Evolutionary conservation across 2,888 invertebrate genomes (phyloP).

Genomic region (Pachycephus smyrnensis): DNA sequence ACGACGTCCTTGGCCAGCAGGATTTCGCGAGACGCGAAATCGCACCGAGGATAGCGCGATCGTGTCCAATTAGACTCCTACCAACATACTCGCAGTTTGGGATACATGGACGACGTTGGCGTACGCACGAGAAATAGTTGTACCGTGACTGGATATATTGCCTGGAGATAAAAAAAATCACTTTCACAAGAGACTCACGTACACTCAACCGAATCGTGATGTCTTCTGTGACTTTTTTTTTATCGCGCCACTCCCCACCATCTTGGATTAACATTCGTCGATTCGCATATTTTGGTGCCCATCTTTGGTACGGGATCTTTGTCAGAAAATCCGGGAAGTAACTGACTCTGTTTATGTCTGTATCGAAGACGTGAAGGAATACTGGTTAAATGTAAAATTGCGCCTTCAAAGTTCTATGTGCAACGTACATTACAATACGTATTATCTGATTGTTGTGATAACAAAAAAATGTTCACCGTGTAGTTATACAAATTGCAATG

Average conservation of each 20-base stretch:
- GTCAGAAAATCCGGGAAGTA: neutral
- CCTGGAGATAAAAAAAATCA: slow-evolving; percentile 23
- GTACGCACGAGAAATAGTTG: slow-evolving; percentile 16
- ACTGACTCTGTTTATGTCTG: neutral
- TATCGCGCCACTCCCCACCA: neutral
- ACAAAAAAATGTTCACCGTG: neutral
- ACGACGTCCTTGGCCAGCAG: neutral
- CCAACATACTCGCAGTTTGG: neutral
- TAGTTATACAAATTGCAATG: neutral
- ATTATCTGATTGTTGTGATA: neutral
- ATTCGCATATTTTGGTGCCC: no score
- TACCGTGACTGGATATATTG: slow-evolving; percentile 18
- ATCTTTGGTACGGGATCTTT: neutral
- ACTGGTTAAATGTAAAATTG: no score
- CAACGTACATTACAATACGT: no score
- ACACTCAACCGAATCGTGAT: slow-evolving; percentile 23
- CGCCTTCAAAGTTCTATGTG: no score
- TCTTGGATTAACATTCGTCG: neutral
- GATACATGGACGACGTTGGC: neutral
- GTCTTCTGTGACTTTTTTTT: neutral
- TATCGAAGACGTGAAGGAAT: no score
- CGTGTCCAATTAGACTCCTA: neutral
- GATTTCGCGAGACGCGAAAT: neutral
- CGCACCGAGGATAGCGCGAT: neutral
- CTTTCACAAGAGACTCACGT: slow-evolving; percentile 31